phyloP scores from a whole-genome alignment of 2,888 invertebrate genomes.

The Chalcis sispes region DNA sequence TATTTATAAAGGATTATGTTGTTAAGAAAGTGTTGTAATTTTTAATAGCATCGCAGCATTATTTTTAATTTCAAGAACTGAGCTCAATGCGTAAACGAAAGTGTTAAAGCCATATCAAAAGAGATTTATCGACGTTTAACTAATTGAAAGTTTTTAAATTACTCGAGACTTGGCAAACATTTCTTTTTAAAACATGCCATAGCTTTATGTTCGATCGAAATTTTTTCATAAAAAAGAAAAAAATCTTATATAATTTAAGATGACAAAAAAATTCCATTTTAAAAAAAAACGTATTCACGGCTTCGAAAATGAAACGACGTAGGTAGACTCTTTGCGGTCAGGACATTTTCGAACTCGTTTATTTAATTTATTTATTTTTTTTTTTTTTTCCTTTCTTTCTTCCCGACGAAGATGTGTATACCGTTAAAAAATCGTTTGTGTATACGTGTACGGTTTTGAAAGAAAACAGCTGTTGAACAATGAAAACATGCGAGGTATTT shows the following conservation, averaged over 20 bases:
- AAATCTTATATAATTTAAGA: background rate
- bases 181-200: no score
- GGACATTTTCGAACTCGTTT: conserved; percentile 14
- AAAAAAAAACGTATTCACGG: background rate
- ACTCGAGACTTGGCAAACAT: no score
- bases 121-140: no score
- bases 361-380: background rate
- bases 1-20: no score
- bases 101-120: no score
- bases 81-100: no score
- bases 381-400: background rate
- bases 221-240: no score
- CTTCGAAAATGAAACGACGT: background rate
- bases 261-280: background rate
- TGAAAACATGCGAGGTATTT: conserved; percentile 21
- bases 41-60: no score
- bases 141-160: no score
- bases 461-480: conserved; percentile 49
- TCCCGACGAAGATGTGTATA: background rate
- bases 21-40: no score
- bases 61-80: no score
- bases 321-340: conserved; percentile 25
- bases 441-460: conserved; percentile 31
- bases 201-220: no score
- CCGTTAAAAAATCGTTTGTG: background rate